These are phyloP conservation scores for Taenioides sp. DNA, from an alignment of 2,797 vertebrate species.

Conservation along the genomic window DNA sequence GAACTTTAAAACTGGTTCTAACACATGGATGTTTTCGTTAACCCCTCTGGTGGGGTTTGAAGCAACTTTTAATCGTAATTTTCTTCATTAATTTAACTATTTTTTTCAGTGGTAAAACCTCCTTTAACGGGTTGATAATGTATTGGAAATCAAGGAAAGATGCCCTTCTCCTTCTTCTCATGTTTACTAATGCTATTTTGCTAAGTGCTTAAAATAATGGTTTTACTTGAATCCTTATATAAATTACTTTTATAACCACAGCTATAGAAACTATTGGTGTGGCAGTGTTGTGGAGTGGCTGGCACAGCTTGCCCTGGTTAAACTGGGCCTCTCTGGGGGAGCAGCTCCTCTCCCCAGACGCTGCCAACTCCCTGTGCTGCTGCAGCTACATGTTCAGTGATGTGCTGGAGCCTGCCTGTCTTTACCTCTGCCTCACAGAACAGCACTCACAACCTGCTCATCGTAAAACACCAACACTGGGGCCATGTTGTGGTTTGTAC, in stretches of 20 bases:
- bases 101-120: neutral
- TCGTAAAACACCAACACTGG: slow-evolving; percentile 34
- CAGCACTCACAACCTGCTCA: slow-evolving; percentile 50
- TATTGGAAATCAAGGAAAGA: neutral
- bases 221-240: neutral
- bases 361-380: slow-evolving; percentile 77
- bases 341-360: slow-evolving; percentile 68
- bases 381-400: slow-evolving; percentile 79
- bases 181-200: neutral
- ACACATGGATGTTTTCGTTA: slow-evolving; percentile 18
- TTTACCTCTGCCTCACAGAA: slow-evolving; percentile 68
- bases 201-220: neutral
- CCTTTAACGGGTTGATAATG: neutral
- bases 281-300: slow-evolving; percentile 55
- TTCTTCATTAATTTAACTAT: neutral
- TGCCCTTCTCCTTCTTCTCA: neutral
- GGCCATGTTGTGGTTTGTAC: slow-evolving; percentile 38
- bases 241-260: neutral
- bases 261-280: slow-evolving; percentile 26
- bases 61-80: neutral
- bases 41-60: slow-evolving; percentile 16
- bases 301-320: slow-evolving; percentile 62
- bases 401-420: slow-evolving; percentile 74
- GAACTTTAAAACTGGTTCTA: slow-evolving; percentile 42
- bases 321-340: slow-evolving; percentile 66